phyloP scores from a whole-genome alignment of 2,113 vertebrate genomes.

The Menidia beryllina region DNA sequence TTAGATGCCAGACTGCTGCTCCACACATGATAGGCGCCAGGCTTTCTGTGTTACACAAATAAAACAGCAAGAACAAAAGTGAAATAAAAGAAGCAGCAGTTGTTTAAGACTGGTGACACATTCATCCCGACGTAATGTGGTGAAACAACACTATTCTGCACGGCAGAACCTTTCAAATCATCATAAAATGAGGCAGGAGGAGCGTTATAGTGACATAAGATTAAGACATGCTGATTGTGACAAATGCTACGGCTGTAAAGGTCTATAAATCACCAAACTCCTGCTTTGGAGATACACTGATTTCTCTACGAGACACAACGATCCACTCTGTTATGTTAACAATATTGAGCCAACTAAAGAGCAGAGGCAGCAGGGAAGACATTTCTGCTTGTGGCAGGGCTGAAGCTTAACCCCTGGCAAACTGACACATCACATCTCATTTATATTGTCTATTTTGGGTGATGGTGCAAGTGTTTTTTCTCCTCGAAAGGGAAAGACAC shows the following conservation, averaged over 20 bases:
- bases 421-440: slow-evolving; percentile 63
- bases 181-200: slow-evolving; percentile 38
- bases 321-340: slow-evolving; percentile 72
- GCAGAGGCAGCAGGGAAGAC: slow-evolving; percentile 42
- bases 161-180: slow-evolving; percentile 40
- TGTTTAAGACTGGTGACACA: slow-evolving; percentile 18
- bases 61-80: slow-evolving; percentile 24
- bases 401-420: slow-evolving; percentile 65
- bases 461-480: slow-evolving; percentile 39
- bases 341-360: slow-evolving; percentile 66
- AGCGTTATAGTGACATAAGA: slow-evolving; percentile 34
- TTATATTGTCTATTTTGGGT: slow-evolving; percentile 60
- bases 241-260: slow-evolving; percentile 62
- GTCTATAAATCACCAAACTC: slow-evolving; percentile 66
- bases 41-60: slow-evolving; percentile 37
- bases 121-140: slow-evolving; percentile 43
- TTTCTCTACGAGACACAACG: slow-evolving; percentile 61
- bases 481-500: slow-evolving; percentile 13
- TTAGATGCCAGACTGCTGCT: slow-evolving; percentile 49
- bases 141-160: slow-evolving; percentile 35
- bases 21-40: slow-evolving; percentile 49
- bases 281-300: slow-evolving; percentile 59
- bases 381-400: slow-evolving; percentile 38
- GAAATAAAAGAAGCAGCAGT: slow-evolving; percentile 13
- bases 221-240: slow-evolving; percentile 66